Percentiles rank a stretch among this genome's conserved stretches.
phyloP scores from a whole-genome alignment of 2,797 vertebrate genomes.

The Taeniopygia guttata region DNA sequence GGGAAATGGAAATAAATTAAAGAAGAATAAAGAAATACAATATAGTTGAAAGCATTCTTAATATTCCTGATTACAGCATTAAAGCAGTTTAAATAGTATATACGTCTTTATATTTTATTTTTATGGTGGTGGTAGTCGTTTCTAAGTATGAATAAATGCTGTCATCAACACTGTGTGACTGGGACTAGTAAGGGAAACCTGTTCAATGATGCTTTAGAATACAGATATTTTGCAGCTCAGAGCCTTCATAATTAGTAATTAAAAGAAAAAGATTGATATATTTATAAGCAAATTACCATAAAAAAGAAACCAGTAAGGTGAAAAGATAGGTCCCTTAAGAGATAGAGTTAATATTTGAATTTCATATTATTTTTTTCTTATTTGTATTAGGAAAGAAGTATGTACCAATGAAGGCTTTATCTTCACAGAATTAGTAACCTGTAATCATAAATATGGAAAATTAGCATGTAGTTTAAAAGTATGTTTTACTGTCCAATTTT shows the following conservation, averaged over 20 bases:
- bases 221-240: not conserved
- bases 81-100: not conserved
- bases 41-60: constrained; percentile 3
- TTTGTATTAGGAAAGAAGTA: not conserved
- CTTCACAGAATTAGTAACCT: not conserved
- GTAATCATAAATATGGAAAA: not conserved
- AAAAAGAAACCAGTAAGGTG: not conserved
- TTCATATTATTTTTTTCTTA: not conserved
- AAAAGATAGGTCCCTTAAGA: not conserved
- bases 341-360: not conserved
- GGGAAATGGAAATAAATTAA: constrained; percentile 41
- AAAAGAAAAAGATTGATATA: not conserved
- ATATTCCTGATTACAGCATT: not conserved
- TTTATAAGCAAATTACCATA: not conserved
- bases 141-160: not conserved
- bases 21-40: not conserved
- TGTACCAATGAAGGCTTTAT: not conserved
- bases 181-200: not conserved
- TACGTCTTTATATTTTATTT: not conserved
- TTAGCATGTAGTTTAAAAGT: not conserved
- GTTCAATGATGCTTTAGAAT: not conserved
- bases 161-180: not conserved
- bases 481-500: not conserved
- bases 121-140: not conserved
- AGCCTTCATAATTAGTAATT: not conserved